A percentile compares a stretch with the other conserved stretches of the same genome.
These are phyloP conservation scores for Noctua janthina DNA, from an alignment of 2,888 invertebrate species.

Conservation along the genomic window DNA sequence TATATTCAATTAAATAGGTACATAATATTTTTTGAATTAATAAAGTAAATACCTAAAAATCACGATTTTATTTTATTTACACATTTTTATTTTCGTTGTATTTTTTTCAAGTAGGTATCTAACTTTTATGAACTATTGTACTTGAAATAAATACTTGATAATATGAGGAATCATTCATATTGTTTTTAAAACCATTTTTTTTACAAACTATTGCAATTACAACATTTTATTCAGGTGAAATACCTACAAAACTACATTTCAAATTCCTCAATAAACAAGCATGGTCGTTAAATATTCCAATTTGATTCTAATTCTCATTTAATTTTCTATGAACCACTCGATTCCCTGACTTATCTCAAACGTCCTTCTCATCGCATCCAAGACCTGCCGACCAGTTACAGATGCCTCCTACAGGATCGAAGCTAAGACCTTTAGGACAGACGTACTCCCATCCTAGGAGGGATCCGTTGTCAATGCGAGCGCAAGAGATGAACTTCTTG, in stretches of 20 bases:
- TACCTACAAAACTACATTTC: background rate
- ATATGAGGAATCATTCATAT: slow-evolving; percentile 12
- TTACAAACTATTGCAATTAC: background rate
- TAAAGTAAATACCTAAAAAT: slow-evolving; percentile 16
- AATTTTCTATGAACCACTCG: slow-evolving; percentile 6
- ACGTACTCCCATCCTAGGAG: slow-evolving; percentile 97
- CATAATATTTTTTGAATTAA: slow-evolving; percentile 16
- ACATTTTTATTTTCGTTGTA: slow-evolving; percentile 20
- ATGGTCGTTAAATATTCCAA: slow-evolving; percentile 13
- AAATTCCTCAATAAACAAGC: slow-evolving; percentile 7
- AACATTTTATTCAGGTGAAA: background rate
- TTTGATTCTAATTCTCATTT: slow-evolving; percentile 28
- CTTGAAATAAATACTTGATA: slow-evolving; percentile 15
- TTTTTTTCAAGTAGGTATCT: slow-evolving; percentile 22
- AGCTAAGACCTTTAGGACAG: slow-evolving; percentile 96
- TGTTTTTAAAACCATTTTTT: background rate
- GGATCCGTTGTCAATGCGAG: slow-evolving; percentile 93
- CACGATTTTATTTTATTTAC: slow-evolving; percentile 58
- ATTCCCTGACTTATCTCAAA: slow-evolving; percentile 37
- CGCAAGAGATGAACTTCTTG: slow-evolving; percentile 97
- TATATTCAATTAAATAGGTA: slow-evolving; percentile 35
- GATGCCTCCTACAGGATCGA: slow-evolving; percentile 97
- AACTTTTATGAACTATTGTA: background rate
- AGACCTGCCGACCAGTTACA: slow-evolving; percentile 97
- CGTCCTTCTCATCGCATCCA: slow-evolving; percentile 92